Conservation (phyloP, 2,113 vertebrate genomes). For the Corythornis madagascariensis region DNA sequence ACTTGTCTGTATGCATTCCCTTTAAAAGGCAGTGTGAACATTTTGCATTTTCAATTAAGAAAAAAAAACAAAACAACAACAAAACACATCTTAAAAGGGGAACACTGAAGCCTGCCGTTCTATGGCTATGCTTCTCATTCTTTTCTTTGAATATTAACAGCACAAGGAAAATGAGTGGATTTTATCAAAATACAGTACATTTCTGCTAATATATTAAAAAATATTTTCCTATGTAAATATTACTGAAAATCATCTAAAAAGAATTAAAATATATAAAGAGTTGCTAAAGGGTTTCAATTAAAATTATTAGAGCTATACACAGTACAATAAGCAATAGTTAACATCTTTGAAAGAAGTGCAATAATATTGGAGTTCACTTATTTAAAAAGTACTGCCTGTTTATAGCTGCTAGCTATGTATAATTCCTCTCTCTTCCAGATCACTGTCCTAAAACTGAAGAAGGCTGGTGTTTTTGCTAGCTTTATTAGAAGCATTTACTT, state of each 20-base stretch:
- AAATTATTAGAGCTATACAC: conserved; percentile 79
- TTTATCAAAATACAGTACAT: conserved; percentile 84
- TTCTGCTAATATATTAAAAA: conserved; percentile 79
- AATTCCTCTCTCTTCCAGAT: conserved; percentile 35
- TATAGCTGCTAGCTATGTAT: conserved; percentile 46
- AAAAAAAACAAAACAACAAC: too few relatives aligned
- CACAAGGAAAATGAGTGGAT: conserved; percentile 78
- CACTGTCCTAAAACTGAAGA: conserved; percentile 32
- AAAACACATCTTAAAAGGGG: conserved; percentile 54
- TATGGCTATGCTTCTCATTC: conserved; percentile 74
- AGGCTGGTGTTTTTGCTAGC: conserved; percentile 65
- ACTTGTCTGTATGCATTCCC: conserved; percentile 48
- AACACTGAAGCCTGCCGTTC: conserved; percentile 68
- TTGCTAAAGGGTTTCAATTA: conserved; percentile 84
- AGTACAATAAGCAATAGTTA: conserved; percentile 77
- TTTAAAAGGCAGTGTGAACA: conserved; percentile 67
- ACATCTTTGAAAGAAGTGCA: conserved; percentile 78
- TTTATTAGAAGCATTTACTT: conserved; percentile 59
- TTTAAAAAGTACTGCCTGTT: conserved; percentile 73
- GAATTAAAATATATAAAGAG: conserved; percentile 83
- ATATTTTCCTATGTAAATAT: conserved; percentile 83
- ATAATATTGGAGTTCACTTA: conserved; percentile 71
- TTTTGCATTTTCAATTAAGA: too few relatives aligned
- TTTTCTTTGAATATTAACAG: conserved; percentile 76
- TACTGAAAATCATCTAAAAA: conserved; percentile 78